A percentile compares a stretch with the other conserved stretches of the same genome.
Evolutionary conservation across 2,113 vertebrate genomes (phyloP).

Genomic region (Callipepla californica): DNA sequence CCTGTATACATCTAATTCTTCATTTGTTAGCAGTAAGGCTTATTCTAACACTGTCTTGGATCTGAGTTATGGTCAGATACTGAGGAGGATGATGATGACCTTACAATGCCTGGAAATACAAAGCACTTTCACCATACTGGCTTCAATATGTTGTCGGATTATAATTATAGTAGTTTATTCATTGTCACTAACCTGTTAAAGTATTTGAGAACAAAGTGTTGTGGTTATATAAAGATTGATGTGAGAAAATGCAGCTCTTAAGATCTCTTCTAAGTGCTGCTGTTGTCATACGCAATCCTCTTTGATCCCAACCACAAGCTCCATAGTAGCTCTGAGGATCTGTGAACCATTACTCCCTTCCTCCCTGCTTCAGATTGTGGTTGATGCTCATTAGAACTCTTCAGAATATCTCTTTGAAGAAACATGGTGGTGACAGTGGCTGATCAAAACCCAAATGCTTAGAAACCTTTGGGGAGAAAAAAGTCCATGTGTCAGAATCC

Average conservation of each 20-base stretch:
- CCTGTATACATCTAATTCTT: neutral
- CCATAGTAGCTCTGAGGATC: slow-evolving; percentile 48
- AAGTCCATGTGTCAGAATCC: slow-evolving; percentile 50
- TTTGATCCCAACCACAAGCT: slow-evolving; percentile 54
- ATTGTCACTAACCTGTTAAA: slow-evolving; percentile 58
- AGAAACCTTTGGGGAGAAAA: slow-evolving; percentile 23
- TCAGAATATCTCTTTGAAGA: slow-evolving; percentile 62
- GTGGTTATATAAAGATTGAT: slow-evolving; percentile 32
- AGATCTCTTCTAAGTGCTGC: slow-evolving; percentile 34
- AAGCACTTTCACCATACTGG: slow-evolving; percentile 54
- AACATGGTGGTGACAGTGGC: slow-evolving; percentile 24
- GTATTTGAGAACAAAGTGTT: slow-evolving; percentile 60
- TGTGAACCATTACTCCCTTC: slow-evolving; percentile 56
- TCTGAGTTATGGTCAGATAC: slow-evolving; percentile 24
- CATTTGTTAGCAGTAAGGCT: slow-evolving; percentile 30
- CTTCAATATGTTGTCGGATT: slow-evolving; percentile 29
- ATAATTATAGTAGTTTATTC: slow-evolving; percentile 28
- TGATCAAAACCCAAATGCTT: slow-evolving; percentile 59
- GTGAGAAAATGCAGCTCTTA: neutral
- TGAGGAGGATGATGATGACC: neutral
- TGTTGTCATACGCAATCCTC: slow-evolving; percentile 23
- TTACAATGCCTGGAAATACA: neutral
- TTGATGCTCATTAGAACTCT: slow-evolving; percentile 53
- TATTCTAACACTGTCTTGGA: slow-evolving; percentile 6
- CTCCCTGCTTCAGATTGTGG: slow-evolving; percentile 43